Evolutionary conservation across 2,888 invertebrate species (phyloP).

Genomic region (Stenoptilia bipunctidactyla): DNA sequence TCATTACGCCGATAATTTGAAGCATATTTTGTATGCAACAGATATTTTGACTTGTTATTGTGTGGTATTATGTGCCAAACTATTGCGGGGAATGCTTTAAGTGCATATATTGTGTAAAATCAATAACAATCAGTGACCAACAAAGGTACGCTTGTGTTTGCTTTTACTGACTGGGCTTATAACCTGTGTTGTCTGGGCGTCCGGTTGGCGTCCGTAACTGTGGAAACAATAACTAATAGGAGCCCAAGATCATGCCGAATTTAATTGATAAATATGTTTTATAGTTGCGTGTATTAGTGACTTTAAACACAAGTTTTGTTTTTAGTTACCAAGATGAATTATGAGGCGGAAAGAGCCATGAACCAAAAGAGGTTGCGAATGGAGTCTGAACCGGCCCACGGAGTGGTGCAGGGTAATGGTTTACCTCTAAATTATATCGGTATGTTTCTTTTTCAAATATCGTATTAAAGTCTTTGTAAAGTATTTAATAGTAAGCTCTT

Average conservation of each 20-base stretch:
- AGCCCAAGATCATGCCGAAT: slow-evolving; percentile 29
- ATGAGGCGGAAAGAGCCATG: slow-evolving; percentile 67
- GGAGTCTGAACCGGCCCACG: slow-evolving; percentile 66
- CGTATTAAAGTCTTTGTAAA: not conserved
- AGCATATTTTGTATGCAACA: slow-evolving; percentile 68
- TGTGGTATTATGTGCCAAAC: slow-evolving; percentile 61
- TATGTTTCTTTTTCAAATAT: slow-evolving; percentile 32
- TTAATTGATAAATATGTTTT: slow-evolving; percentile 29
- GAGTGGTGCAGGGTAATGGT: slow-evolving; percentile 65
- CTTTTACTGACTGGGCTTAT: slow-evolving; percentile 53
- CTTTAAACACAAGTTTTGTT: slow-evolving; percentile 28
- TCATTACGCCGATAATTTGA: slow-evolving; percentile 65
- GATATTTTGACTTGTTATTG: slow-evolving; percentile 56
- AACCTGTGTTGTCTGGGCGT: slow-evolving; percentile 69
- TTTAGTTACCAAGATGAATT: slow-evolving; percentile 68
- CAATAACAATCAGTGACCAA: slow-evolving; percentile 69
- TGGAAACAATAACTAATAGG: slow-evolving; percentile 37
- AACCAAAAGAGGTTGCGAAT: slow-evolving; percentile 67
- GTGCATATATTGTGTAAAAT: slow-evolving; percentile 67
- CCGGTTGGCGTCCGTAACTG: slow-evolving; percentile 70
- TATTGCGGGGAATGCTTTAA: slow-evolving; percentile 47
- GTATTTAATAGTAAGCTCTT: not conserved
- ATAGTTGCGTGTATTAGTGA: slow-evolving; percentile 23
- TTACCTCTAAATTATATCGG: slow-evolving; percentile 67
- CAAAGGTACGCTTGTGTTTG: slow-evolving; percentile 73